A percentile compares a stretch with the other conserved stretches of the same genome.
Evolutionary conservation across 2,113 vertebrate species (phyloP).

Genomic region (Triplophysa dalaica): DNA sequence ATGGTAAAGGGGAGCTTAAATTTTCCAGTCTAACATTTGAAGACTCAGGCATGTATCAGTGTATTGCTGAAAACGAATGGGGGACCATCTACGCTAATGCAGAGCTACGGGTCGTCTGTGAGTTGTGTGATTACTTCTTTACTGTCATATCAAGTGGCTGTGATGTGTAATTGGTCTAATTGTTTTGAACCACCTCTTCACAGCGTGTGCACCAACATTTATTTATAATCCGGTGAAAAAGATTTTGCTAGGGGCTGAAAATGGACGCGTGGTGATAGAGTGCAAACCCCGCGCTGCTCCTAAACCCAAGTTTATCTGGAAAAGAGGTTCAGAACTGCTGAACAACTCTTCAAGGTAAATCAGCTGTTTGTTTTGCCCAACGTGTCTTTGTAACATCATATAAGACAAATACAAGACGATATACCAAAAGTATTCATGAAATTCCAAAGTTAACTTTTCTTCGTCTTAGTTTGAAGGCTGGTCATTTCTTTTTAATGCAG

Average conservation of each 20-base stretch:
- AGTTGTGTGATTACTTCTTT: conserved; percentile 58
- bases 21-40: conserved; percentile 87
- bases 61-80: conserved; percentile 89
- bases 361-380: background rate
- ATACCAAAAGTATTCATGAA: too few relatives aligned
- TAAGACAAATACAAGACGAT: too few relatives aligned
- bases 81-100: conserved; percentile 95
- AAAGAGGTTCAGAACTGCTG: conserved; percentile 88
- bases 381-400: too few relatives aligned
- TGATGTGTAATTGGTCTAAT: background rate
- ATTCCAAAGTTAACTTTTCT: too few relatives aligned
- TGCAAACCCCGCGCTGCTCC: conserved; percentile 95
- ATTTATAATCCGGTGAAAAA: conserved; percentile 92
- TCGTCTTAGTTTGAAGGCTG: too few relatives aligned
- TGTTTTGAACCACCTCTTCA: background rate
- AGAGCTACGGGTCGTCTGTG: conserved; percentile 92
- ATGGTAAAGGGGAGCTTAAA: conserved; percentile 89
- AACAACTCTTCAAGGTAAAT: conserved; percentile 86
- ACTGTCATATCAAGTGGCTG: too few relatives aligned
- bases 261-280: conserved; percentile 89
- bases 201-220: conserved; percentile 91
- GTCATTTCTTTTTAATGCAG: too few relatives aligned
- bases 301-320: conserved; percentile 90
- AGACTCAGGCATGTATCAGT: conserved; percentile 97
- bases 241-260: conserved; percentile 87